Evolutionary conservation across 2,113 vertebrate genomes (phyloP), one percentile per base, ranked within the genome.

Genomic region (Tupaia tana): DNA sequence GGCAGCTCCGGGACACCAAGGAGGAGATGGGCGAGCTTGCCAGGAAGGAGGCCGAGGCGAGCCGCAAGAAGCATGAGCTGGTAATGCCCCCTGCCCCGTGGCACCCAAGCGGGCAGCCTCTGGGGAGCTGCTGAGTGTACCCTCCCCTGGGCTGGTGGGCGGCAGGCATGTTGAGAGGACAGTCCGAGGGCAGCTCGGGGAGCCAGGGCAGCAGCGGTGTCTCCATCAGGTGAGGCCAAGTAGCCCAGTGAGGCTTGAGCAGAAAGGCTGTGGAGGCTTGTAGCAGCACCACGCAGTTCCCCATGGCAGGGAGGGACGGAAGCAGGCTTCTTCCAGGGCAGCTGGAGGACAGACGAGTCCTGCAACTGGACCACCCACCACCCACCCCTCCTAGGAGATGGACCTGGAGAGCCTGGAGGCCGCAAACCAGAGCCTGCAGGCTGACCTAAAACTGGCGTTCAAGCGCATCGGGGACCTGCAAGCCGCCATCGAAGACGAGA

Each of bases 381-480:
- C 95, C 3, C 0, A 2, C 95, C 5, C 15, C 88, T 78, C 0
- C 9, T 91, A 99, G 99, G 99, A 99, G 98, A 99, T 99, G 99
- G 99, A 99, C 95, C 99, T 99, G 83, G 99, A 99, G 96, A 99
- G 99, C 90, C 98, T 99, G 86, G 99, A 99, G 97, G 99, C 99
- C 0, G 99, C 99, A 86, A 99, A 99, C 98, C 99, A 99, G 98
- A 99, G 99, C 98, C 98, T 99, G 93, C 99, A 99, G 98, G 99
- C 99, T 0, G 99, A 99, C 96, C 99, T 99, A 52, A 99, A 99
- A 93, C 98, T 99, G 97, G 99, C 99, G n/a, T 99, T 99, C 97
- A 99, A 99, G 95, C 99, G 99, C 97, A 99, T 99, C 1, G 99
- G 99, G 74, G 99, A 99, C 98, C 98, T 99, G 84, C 99, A 99